Conservation (phyloP, 2,888 invertebrate genomes). For the Leptinotarsa haldemani region DNA sequence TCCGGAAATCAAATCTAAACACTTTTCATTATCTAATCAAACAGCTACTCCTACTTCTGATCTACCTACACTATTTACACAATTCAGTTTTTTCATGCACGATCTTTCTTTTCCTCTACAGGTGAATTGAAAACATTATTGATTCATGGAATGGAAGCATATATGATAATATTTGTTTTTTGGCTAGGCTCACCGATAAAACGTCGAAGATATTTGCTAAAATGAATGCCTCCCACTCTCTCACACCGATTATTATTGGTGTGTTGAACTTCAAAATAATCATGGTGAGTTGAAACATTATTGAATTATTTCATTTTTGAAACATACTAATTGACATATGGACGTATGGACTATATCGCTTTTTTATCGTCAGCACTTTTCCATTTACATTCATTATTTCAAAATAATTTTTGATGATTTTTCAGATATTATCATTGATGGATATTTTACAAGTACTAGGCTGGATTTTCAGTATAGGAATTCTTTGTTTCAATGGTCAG, state of each 20-base stretch:
- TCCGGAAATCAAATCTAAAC: too few relatives aligned
- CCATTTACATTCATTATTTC: too few relatives aligned
- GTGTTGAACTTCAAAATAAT: neutral
- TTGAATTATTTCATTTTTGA: too few relatives aligned
- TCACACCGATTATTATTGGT: neutral
- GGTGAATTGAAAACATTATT: neutral
- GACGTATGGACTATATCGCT: too few relatives aligned
- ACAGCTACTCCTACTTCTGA: too few relatives aligned
- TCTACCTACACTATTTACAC: too few relatives aligned
- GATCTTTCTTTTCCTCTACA: too few relatives aligned
- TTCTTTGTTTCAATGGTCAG: neutral
- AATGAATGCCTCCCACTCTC: neutral
- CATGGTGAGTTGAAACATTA: neutral
- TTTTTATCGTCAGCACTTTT: too few relatives aligned
- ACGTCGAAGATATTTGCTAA: neutral
- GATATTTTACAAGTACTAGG: neutral
- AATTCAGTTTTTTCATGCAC: too few relatives aligned
- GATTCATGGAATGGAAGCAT: neutral
- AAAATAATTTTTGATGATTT: neutral
- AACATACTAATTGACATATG: too few relatives aligned
- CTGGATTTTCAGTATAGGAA: slow-evolving; percentile 4
- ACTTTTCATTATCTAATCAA: too few relatives aligned
- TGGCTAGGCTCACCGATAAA: neutral
- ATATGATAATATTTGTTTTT: neutral
- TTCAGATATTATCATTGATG: neutral